Evolutionary conservation across 2,113 vertebrate species (phyloP), one percentile per base, ranked within the genome.

Genomic region (Hemiprocne comata): DNA sequence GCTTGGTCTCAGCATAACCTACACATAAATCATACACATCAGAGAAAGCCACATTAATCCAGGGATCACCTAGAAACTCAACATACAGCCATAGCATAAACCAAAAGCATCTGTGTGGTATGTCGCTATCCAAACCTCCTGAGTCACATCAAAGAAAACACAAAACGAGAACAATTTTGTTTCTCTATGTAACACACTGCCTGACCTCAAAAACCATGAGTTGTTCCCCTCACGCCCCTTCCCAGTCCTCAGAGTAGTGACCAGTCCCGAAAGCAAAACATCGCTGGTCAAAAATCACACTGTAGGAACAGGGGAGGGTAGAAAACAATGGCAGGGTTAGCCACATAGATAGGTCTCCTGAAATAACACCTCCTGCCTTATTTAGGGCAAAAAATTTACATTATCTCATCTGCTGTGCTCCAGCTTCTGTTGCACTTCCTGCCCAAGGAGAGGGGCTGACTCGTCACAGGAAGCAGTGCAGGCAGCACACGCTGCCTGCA

Each of bases 181-280:
- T 89, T 67, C 73, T 67, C 48, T 42, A 48, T 71, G 93, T 77
- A 64, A 88, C 26, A 44, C 11, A 5, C 58, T 33, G 50, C 31
- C 31, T 80, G 75, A 70, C 29, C 69, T 67, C 81, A 57, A n/a
- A 42, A 89, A 81, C 0, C 10, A 40, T 1, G 1, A 58, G n/a
- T 2, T 34, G 15, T 21, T 61, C 54, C 21, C 29, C n/a, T 23
- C 0, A 0, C 1, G 3, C 8, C 17, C 17, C 44, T 85, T 40
- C 36, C 29, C 67, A 40, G 46, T 20, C 31, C 60, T 83, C 60
- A 50, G 3, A 61, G 55, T 3, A 55, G 44, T 8, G 17, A 88
- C 24, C 34, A 46, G 26, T 44, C 17, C 33, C 6, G 1, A 95
- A 94, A 29, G 4, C 29, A 51, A 85, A 79, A 82, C 7, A 58